phyloP scores from a whole-genome alignment of 2,888 invertebrate species.

The Microplitis manilae region DNA sequence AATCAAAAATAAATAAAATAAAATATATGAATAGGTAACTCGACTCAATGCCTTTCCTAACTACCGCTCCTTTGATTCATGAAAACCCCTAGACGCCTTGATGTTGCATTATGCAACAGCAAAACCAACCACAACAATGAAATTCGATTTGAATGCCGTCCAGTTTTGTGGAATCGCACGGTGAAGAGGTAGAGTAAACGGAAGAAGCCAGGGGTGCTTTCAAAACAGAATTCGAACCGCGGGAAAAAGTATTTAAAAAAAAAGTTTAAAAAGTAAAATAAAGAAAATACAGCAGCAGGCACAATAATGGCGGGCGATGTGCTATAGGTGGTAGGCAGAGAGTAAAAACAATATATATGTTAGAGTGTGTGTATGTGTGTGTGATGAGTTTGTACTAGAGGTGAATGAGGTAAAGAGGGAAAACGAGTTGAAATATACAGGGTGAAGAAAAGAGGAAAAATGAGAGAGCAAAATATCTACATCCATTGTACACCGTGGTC shows the following conservation, averaged over 20 bases:
- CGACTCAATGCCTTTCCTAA: neutral
- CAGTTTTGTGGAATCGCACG: constrained; percentile 42
- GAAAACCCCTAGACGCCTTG: constrained; percentile 30
- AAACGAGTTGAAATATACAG: constrained; percentile 8
- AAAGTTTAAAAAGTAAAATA: neutral
- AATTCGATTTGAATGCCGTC: constrained; percentile 51
- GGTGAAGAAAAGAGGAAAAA: constrained; percentile 21
- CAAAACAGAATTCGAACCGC: neutral
- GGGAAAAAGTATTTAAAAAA: constrained; percentile 11
- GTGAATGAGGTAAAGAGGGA: constrained; percentile 13
- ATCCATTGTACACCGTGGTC: constrained; percentile 22
- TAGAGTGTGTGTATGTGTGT: constrained; percentile 2
- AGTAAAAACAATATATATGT: neutral
- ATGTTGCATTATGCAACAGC: constrained; percentile 46
- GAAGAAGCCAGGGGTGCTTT: neutral
- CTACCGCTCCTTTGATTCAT: neutral
- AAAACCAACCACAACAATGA: constrained; percentile 44
- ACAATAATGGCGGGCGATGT: constrained; percentile 34
- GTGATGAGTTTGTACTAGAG: neutral
- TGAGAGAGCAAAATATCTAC: neutral
- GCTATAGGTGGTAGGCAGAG: constrained; percentile 22
- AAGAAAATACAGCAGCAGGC: constrained; percentile 27
- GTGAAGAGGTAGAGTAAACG: constrained; percentile 4
- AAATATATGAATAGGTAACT: neutral
- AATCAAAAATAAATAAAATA: neutral